A percentile compares a stretch with the other conserved stretches of the same genome.
Evolutionary conservation across 92 coral and sea anemone species (phyloP).

Genomic region (Pocillopora meandrina): DNA sequence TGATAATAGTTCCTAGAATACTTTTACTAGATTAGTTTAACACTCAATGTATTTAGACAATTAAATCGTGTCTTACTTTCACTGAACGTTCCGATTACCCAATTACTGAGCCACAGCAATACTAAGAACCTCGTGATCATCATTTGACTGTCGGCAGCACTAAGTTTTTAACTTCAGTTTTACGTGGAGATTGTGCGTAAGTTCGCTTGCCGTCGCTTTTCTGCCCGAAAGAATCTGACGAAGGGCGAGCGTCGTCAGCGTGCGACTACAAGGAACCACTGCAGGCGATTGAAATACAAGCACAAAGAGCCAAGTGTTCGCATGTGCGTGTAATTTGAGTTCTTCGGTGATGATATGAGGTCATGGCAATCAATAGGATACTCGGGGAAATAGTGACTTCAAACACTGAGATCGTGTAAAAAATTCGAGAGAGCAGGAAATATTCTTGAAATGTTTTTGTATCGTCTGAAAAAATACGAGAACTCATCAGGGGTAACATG

Average conservation of each 20-base stretch:
- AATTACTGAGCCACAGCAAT: not conserved
- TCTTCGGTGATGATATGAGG: conserved; percentile 7
- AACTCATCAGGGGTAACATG: no score
- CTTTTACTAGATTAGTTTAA: not conserved
- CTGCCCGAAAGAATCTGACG: not conserved
- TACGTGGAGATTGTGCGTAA: not conserved
- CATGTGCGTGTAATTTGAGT: conserved; percentile 19
- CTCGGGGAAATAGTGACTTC: not conserved
- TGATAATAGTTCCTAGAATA: no score
- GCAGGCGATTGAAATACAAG: not conserved
- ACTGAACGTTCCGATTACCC: conserved; percentile 11
- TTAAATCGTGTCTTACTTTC: conserved; percentile 4
- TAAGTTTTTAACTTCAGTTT: not conserved
- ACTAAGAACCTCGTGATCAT: not conserved
- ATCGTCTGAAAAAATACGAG: not conserved
- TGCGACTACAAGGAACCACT: not conserved
- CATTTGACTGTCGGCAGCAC: not conserved
- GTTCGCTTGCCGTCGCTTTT: not conserved
- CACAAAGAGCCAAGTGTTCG: conserved; percentile 38
- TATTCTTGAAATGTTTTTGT: not conserved
- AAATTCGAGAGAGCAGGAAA: not conserved
- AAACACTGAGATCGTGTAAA: not conserved
- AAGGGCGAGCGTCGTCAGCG: not conserved
- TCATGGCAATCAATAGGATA: not conserved
- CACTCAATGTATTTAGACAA: not conserved